Evolutionary conservation across 2,113 vertebrate genomes (phyloP).

Genomic region (Dasyornis broadbenti): DNA sequence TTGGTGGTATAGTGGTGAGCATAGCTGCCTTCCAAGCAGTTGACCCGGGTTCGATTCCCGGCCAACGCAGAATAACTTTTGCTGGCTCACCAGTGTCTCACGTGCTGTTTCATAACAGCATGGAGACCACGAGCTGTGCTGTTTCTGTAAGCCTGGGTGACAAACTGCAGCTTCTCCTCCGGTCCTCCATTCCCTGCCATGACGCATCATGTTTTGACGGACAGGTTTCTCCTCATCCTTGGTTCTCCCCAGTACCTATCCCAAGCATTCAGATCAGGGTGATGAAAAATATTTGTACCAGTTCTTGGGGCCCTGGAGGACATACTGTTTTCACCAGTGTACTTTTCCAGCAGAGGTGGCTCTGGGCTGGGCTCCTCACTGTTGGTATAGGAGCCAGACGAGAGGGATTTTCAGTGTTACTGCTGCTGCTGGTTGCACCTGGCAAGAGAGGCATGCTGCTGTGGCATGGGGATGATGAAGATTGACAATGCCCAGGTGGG

Average conservation of each 20-base stretch:
- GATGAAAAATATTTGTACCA: not conserved
- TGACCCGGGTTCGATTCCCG: slow-evolving; percentile 68
- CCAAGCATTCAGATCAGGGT: too few species aligned
- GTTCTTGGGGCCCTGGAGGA: too few species aligned
- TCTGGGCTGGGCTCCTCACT: not conserved
- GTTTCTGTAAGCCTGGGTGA: too few species aligned
- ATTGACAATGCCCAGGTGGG: not conserved
- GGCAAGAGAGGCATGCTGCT: not conserved
- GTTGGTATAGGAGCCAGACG: not conserved
- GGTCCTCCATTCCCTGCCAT: fast-evolving
- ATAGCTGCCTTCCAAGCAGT: slow-evolving; percentile 80
- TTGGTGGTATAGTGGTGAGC: slow-evolving; percentile 81
- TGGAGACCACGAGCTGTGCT: fast-evolving
- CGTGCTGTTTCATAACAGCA: fast-evolving
- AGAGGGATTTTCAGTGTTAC: not conserved
- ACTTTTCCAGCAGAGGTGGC: too few species aligned
- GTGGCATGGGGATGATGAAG: not conserved
- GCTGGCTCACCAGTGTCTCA: too few species aligned
- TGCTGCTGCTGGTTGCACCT: not conserved
- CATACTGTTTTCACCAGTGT: not conserved
- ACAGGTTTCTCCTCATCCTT: too few species aligned
- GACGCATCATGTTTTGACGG: fast-evolving
- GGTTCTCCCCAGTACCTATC: too few species aligned
- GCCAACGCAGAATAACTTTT: slow-evolving; percentile 15
- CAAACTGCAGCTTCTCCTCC: fast-evolving